These are phyloP conservation scores for Rhinolophus ferrumequinum DNA, from an alignment of 2,113 vertebrate genomes.

Conservation along the genomic window DNA sequence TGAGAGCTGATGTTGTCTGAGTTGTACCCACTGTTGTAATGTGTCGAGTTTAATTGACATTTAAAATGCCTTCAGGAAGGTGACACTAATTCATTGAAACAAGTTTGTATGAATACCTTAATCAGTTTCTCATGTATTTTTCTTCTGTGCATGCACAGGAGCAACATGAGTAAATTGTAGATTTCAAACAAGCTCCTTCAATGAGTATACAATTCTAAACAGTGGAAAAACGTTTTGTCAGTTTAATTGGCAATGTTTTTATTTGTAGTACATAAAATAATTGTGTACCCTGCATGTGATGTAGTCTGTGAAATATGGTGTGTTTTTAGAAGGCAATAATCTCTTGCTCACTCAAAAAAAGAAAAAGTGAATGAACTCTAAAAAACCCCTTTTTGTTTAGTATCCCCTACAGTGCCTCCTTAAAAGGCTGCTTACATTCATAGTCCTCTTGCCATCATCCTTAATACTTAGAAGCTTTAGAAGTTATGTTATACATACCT, in stretches of 20 bases:
- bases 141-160: background rate
- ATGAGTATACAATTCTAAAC: background rate
- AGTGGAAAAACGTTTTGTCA: background rate
- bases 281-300: background rate
- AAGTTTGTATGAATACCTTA: background rate
- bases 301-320: background rate
- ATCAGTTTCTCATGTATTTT: background rate
- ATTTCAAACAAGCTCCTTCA: background rate
- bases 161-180: background rate
- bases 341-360: background rate
- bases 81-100: background rate
- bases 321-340: conserved; percentile 24
- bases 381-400: background rate
- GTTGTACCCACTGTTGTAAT: background rate
- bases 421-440: background rate
- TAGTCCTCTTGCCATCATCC: background rate
- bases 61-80: background rate
- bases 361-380: background rate
- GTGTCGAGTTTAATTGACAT: background rate
- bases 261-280: conserved; percentile 11
- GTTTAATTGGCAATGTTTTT: background rate
- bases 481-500: background rate
- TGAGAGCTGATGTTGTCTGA: background rate
- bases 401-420: background rate
- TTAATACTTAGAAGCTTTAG: background rate